Evolutionary conservation across 2,888 invertebrate genomes (phyloP), one percentile per base, ranked within the genome.

Genomic region (Pollenia angustigena): DNA sequence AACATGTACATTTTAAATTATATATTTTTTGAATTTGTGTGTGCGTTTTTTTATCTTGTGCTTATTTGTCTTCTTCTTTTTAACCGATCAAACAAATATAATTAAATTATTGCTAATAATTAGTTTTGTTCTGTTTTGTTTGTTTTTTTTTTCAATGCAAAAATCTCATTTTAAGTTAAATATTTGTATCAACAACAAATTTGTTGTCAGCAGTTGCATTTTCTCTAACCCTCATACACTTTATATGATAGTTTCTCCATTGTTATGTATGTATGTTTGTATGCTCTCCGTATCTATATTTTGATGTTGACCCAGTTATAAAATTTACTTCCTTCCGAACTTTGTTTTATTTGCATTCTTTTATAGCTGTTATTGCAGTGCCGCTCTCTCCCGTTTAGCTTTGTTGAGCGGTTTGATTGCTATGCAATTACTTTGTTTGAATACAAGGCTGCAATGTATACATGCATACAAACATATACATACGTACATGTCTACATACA

Each of bases 271-370:
- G 40, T 69, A 54, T 7, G 4, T 71, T 40, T 52, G 52, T 54
- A 64, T 8, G 40, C 12, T 68, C 12, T 12, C 48, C 46, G 9
- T 79, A 46, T n/a, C 1, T 68, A 48, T 69, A 52, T 66, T 32
- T 48, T 72, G 50, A 64, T 66, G 75, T 72, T 83, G 87, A 87
- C 87, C 87, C 76, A 84, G 83, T 84, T 87, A 62, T 23, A 76
- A 72, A 56, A 72, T 52, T 81, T 81, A 84, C 87, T 87, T 87
- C 83, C 87, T 87, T 87, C 80, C 87, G 68, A 84, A 81, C 76
- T 87, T 71, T 85, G 76, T 72, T 75, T 48, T 75, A 69, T 79
- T 79, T 82, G 62, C 9, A 60, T 68, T 64, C 46, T 58, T 40
- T 69, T 50, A 50, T 64, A 50, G 32, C 46, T 58, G 46, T 58